Conservation (phyloP, 2,888 invertebrate species). For the Alentia gelatinosa region DNA sequence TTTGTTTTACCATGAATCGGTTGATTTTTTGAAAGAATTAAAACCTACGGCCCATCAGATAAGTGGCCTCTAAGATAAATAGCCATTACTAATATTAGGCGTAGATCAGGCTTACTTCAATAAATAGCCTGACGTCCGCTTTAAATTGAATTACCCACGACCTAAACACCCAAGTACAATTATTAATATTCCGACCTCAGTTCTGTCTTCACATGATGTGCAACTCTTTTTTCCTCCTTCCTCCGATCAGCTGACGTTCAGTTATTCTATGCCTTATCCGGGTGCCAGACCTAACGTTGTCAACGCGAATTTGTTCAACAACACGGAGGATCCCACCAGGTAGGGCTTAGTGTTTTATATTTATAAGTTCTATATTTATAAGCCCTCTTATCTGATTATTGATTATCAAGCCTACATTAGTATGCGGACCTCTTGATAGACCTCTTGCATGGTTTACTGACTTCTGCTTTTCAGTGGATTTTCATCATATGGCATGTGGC, state of each 20-base stretch:
- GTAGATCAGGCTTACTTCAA: too few relatives aligned
- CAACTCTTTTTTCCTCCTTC: not conserved
- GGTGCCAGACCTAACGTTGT: not conserved
- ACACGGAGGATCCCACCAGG: constrained; percentile 58
- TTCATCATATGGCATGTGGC: not conserved
- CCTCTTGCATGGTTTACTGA: not conserved
- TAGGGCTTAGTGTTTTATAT: not conserved
- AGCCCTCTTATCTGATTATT: not conserved
- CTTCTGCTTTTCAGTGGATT: not conserved
- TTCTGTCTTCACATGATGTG: not conserved
- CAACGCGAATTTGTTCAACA: constrained; percentile 27
- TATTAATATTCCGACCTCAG: too few relatives aligned
- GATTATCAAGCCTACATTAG: not conserved
- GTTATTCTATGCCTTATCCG: constrained; percentile 18
- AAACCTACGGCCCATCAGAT: too few relatives aligned
- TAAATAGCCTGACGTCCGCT: too few relatives aligned
- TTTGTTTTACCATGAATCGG: too few relatives aligned
- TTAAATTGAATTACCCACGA: too few relatives aligned
- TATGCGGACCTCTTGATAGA: not conserved
- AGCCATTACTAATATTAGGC: too few relatives aligned
- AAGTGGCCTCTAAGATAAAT: too few relatives aligned
- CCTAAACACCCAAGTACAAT: too few relatives aligned
- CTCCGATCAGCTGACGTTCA: constrained; percentile 58
- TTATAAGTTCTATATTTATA: not conserved
- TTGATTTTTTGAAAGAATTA: too few relatives aligned